These are phyloP conservation scores for Antheraea yamamai DNA, from an alignment of 2,888 invertebrate genomes.

Conservation along the genomic window DNA sequence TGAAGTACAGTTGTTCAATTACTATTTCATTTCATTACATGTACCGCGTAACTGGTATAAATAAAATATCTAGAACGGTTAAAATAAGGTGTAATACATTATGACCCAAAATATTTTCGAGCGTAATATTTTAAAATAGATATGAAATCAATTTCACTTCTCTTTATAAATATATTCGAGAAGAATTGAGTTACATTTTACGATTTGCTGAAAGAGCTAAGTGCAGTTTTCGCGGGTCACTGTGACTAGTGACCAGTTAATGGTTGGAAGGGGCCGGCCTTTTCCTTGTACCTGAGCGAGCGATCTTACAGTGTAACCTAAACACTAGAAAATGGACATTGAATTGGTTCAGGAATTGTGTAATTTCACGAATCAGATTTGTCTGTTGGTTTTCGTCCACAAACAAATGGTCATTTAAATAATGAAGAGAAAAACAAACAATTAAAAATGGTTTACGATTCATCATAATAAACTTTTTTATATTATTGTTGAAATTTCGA, in stretches of 20 bases:
- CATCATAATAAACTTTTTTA: not conserved
- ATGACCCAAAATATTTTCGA: too few species aligned
- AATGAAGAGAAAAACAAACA: not conserved
- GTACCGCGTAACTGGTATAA: too few species aligned
- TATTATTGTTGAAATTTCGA: not conserved
- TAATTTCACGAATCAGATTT: conserved; percentile 37
- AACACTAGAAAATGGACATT: conserved; percentile 25
- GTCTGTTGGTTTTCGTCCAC: not conserved
- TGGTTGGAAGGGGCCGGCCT: conserved; percentile 54
- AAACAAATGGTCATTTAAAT: not conserved
- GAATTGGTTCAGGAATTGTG: conserved; percentile 33
- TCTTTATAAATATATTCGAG: not conserved
- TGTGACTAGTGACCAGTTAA: conserved; percentile 54
- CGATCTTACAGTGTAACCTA: conserved; percentile 26
- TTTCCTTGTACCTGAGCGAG: conserved; percentile 60
- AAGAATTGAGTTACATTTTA: conserved; percentile 1
- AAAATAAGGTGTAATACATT: not conserved
- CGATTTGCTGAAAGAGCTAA: conserved; percentile 53
- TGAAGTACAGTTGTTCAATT: too few species aligned
- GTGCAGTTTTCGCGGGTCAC: conserved; percentile 51
- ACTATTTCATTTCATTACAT: too few species aligned
- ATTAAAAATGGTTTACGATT: not conserved
- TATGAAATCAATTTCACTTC: not conserved
- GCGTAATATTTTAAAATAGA: not conserved
- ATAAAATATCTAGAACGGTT: not conserved